phyloP scores from a whole-genome alignment of 2,797 vertebrate genomes.

The Ceyx erithaca region DNA sequence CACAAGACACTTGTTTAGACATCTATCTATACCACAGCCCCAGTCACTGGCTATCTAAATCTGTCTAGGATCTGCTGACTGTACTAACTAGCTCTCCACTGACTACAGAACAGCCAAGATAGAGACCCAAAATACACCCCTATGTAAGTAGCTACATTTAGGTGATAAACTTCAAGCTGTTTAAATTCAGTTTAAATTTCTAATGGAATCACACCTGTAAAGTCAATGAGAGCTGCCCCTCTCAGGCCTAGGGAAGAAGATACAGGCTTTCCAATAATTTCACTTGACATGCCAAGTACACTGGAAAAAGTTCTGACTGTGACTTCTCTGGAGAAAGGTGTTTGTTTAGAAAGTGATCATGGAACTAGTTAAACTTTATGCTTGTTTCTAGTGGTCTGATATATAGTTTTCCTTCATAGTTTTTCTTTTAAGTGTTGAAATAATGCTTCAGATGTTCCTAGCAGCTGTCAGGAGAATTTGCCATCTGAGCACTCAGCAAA shows the following conservation, averaged over 20 bases:
- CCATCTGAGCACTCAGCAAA: background rate
- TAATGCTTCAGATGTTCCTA: constrained; percentile 11
- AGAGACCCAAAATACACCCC: background rate
- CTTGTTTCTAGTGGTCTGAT: background rate
- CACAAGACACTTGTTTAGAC: background rate
- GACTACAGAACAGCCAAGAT: background rate
- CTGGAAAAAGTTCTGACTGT: background rate
- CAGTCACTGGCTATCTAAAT: background rate
- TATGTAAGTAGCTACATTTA: background rate
- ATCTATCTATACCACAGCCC: background rate
- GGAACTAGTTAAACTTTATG: background rate
- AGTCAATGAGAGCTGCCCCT: background rate
- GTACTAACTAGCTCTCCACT: background rate
- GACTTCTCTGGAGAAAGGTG: background rate
- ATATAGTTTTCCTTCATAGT: background rate
- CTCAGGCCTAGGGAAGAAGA: background rate
- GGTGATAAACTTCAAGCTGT: background rate
- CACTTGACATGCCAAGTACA: background rate
- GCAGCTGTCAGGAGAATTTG: background rate
- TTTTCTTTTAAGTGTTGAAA: background rate
- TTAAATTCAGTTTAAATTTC: background rate
- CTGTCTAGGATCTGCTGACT: background rate
- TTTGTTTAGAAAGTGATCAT: background rate
- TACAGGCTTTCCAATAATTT: background rate
- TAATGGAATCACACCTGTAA: background rate